Evolutionary conservation across 1,140 invertebrate genomes (phyloP).

Genomic region (Hesperophylax magnus): DNA sequence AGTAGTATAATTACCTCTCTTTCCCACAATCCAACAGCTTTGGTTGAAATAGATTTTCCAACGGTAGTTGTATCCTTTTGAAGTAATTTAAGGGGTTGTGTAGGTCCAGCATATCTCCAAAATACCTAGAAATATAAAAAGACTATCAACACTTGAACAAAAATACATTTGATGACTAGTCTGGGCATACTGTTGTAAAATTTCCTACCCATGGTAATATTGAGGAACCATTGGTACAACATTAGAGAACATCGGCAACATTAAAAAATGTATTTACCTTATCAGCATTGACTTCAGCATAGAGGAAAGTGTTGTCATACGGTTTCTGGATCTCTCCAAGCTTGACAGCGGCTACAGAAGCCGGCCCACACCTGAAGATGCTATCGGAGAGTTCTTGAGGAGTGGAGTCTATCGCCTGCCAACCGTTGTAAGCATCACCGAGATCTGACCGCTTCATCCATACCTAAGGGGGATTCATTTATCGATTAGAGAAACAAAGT

Average conservation of each 20-base stretch:
- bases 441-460: constrained; percentile 93
- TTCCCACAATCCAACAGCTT: constrained; percentile 84
- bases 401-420: constrained; percentile 95
- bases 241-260: no score
- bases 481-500: no score
- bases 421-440: constrained; percentile 82
- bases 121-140: constrained; percentile 71
- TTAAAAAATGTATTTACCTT: constrained; percentile 68
- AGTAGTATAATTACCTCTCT: constrained; percentile 71
- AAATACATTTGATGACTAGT: no score
- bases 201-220: no score
- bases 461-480: constrained; percentile 62
- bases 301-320: constrained; percentile 89
- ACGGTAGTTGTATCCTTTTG: constrained; percentile 83
- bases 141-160: background rate
- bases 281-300: constrained; percentile 91
- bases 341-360: constrained; percentile 84
- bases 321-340: constrained; percentile 84
- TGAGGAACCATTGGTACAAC: no score
- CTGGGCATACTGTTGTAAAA: no score
- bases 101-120: constrained; percentile 87
- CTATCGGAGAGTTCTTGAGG: constrained; percentile 90
- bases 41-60: constrained; percentile 91
- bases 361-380: constrained; percentile 87
- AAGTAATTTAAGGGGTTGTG: constrained; percentile 85